Percentiles rank a stretch among this genome's conserved stretches.
These are phyloP conservation scores for Patella depressa DNA, from an alignment of 2,888 invertebrate genomes.

Conservation along the genomic window DNA sequence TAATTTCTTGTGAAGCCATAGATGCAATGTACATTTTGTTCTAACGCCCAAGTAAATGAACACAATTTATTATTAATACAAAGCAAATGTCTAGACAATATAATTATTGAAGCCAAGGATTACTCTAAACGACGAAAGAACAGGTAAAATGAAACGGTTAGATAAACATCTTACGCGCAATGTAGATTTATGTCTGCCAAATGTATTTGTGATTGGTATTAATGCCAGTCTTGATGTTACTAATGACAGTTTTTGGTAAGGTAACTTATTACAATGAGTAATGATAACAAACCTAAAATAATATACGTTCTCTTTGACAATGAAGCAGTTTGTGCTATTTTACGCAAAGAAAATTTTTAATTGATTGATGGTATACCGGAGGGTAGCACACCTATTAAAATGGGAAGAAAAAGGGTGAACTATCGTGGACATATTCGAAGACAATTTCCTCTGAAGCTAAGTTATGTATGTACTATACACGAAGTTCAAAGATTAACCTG, in stretches of 20 bases:
- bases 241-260: conserved; percentile 22
- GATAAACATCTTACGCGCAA: background rate
- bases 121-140: background rate
- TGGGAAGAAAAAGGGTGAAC: conserved; percentile 8
- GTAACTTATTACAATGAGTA: background rate
- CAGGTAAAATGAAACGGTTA: conserved; percentile 14
- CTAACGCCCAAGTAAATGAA: conserved; percentile 17
- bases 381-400: conserved; percentile 7
- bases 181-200: background rate
- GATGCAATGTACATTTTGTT: conserved; percentile 11
- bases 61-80: conserved; percentile 14
- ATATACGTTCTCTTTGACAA: conserved; percentile 20
- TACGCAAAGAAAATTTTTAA: background rate
- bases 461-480: background rate
- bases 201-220: background rate
- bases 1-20: background rate
- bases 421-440: conserved; percentile 4
- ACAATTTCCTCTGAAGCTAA: conserved; percentile 22
- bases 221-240: conserved; percentile 22
- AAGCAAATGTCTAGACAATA: background rate
- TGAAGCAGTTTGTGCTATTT: background rate
- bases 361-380: background rate
- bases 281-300: background rate
- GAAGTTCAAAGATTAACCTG: background rate
- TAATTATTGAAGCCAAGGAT: conserved; percentile 18